Evolutionary conservation across 1,140 invertebrate genomes (phyloP).

Genomic region (Tribolium madens): DNA sequence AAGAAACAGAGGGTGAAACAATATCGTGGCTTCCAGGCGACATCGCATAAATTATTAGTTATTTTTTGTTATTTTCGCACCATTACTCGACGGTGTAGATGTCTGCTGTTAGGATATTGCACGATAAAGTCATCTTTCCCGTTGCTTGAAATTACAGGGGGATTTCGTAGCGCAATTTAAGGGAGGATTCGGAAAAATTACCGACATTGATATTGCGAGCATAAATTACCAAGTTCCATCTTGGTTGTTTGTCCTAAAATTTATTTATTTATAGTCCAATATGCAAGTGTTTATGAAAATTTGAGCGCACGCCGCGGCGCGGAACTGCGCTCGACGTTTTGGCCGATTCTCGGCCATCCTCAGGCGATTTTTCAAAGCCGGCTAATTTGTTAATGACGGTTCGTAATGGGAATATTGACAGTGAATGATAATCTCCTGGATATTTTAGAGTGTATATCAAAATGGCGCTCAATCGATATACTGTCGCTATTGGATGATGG

Average conservation of each 20-base stretch:
- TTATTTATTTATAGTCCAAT: conserved; percentile 20
- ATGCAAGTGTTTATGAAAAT: conserved; percentile 36
- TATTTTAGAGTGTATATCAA: conserved; percentile 53
- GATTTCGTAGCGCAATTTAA: conserved; percentile 42
- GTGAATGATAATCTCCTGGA: conserved; percentile 49
- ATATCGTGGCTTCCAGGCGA: conserved; percentile 45
- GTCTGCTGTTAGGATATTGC: conserved; percentile 45
- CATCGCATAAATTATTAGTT: conserved; percentile 45
- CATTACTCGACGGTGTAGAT: conserved; percentile 40
- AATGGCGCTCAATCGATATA: conserved; percentile 56
- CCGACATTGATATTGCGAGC: conserved; percentile 44
- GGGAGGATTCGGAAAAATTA: conserved; percentile 45
- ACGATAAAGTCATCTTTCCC: conserved; percentile 43
- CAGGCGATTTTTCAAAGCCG: conserved; percentile 31
- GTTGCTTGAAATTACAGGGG: conserved; percentile 40
- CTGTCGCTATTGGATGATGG: conserved; percentile 57
- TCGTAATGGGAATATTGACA: conserved; percentile 47
- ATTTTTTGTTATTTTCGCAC: conserved; percentile 46
- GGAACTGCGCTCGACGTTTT: conserved; percentile 9
- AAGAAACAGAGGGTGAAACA: conserved; percentile 42
- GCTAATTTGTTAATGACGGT: conserved; percentile 19
- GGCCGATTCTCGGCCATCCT: not conserved
- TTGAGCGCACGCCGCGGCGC: not conserved
- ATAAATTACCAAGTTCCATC: conserved; percentile 37
- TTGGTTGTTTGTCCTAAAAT: conserved; percentile 21